A percentile compares a stretch with the other conserved stretches of the same genome.
These are phyloP conservation scores for Cetonia aurata DNA, from an alignment of 2,888 invertebrate species.

Conservation along the genomic window DNA sequence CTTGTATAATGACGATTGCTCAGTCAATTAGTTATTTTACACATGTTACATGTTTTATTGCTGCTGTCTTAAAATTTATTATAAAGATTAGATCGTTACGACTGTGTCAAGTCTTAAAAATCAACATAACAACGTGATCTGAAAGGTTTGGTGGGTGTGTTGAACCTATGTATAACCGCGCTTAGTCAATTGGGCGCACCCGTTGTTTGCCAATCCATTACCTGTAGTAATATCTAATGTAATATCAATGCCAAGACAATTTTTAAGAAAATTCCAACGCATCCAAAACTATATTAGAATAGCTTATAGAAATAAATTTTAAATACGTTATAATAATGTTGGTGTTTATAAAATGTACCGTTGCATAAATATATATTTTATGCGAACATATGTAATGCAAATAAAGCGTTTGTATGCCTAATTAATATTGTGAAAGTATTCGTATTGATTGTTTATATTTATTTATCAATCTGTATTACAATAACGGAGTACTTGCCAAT, in stretches of 20 bases:
- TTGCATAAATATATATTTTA: too few species aligned
- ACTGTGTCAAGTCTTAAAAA: slow-evolving; percentile 8
- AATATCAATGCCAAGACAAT: slow-evolving; percentile 42
- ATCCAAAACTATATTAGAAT: neutral
- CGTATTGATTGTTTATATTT: slow-evolving; percentile 16
- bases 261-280: slow-evolving; percentile 7
- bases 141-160: slow-evolving; percentile 23
- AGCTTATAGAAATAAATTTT: neutral
- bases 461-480: neutral
- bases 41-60: too few species aligned
- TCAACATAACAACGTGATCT: neutral
- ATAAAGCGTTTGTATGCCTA: neutral
- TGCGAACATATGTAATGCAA: too few species aligned
- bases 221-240: slow-evolving; percentile 38
- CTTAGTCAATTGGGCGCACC: slow-evolving; percentile 40
- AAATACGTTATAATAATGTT: neutral
- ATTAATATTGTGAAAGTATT: neutral
- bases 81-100: neutral
- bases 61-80: neutral
- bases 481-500: neutral
- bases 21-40: too few species aligned
- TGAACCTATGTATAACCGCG: neutral
- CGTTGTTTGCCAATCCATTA: slow-evolving; percentile 53
- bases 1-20: too few species aligned
- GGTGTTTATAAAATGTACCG: neutral